Percentiles rank a stretch among this genome's conserved stretches.
These are phyloP conservation scores for Drosophila funebris DNA, from an alignment of 1,140 invertebrate species.

Conservation along the genomic window DNA sequence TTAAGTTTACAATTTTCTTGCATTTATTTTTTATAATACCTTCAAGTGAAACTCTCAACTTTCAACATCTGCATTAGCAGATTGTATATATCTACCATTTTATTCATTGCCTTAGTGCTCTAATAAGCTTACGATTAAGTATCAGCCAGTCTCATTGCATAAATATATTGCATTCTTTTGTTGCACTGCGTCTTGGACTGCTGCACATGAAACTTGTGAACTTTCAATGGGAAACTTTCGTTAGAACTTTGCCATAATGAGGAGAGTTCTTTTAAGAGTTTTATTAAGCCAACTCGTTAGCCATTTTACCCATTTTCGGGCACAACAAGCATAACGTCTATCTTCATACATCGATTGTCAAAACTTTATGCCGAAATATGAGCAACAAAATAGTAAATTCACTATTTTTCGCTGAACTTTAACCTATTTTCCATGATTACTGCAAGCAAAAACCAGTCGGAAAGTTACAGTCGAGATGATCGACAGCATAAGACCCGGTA, in stretches of 20 bases:
- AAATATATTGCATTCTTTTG: constrained; percentile 10
- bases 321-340: background rate
- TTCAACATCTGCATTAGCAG: too few species aligned
- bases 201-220: background rate
- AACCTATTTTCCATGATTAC: too few species aligned
- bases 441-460: too few species aligned
- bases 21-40: background rate
- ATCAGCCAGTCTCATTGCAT: background rate
- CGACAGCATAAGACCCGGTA: too few species aligned
- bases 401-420: too few species aligned
- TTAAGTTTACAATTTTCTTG: background rate
- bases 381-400: background rate
- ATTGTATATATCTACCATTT: background rate
- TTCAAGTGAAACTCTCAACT: too few species aligned
- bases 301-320: constrained; percentile 6
- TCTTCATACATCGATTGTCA: background rate
- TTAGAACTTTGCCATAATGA: constrained; percentile 15
- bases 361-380: background rate
- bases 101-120: background rate
- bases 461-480: too few species aligned
- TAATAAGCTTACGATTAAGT: constrained; percentile 6
- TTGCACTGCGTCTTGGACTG: background rate
- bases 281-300: constrained; percentile 13
- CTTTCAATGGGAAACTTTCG: constrained; percentile 10
- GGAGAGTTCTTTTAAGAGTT: constrained; percentile 6